phyloP scores from a whole-genome alignment of 2,888 invertebrate species.

The Adela reaumurella region DNA sequence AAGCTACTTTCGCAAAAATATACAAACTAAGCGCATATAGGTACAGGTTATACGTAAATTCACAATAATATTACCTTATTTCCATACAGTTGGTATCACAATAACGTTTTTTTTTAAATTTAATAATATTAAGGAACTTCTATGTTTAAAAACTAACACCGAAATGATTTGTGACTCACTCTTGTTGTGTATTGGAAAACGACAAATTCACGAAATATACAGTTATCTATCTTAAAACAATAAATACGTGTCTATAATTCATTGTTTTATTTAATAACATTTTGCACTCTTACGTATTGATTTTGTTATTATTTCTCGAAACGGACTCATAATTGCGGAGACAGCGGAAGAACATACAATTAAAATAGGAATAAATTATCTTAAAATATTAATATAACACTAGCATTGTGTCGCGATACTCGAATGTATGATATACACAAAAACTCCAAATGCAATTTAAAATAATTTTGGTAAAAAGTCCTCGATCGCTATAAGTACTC shows the following conservation, averaged over 20 bases:
- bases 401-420: too few species aligned
- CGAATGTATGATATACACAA: constrained; percentile 4
- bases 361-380: not conserved
- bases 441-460: constrained; percentile 8
- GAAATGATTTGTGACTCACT: too few species aligned
- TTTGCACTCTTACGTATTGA: too few species aligned
- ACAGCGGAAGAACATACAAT: not conserved
- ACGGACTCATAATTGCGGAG: too few species aligned
- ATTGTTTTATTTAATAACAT: not conserved
- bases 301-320: too few species aligned
- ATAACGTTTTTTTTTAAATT: not conserved
- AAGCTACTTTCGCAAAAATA: constrained; percentile 27
- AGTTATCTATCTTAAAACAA: not conserved
- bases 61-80: constrained; percentile 27
- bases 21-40: constrained; percentile 23
- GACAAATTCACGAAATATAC: not conserved
- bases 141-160: not conserved
- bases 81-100: constrained; percentile 52
- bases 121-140: not conserved
- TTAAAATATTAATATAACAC: not conserved
- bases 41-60: constrained; percentile 24
- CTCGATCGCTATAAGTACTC: too few species aligned
- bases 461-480: not conserved
- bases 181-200: too few species aligned
- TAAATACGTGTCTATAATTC: not conserved